Base-by-base conservation (phyloP, 2,888 invertebrate genomes). In the Uloborus plumipes region DNA sequence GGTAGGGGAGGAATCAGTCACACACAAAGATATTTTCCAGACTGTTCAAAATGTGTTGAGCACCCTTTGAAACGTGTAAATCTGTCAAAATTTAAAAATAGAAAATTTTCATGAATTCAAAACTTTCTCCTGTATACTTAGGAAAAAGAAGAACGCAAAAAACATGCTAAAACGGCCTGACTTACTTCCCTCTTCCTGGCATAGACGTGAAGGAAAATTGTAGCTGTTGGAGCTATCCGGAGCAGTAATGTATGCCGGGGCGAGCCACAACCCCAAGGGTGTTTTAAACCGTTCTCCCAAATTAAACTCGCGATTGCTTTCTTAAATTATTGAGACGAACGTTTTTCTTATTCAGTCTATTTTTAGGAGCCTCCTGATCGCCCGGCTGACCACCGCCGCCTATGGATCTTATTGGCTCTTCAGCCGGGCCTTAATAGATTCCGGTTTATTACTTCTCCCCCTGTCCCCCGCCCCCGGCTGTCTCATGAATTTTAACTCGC, bases 261-360 rank as follows among this genome's bases (percentile, higher is more conserved):
- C 62, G 69, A 15, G 50, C 55, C 67, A n/a, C 51, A 26, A 53
- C 77, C 77, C 70, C 70, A 53, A n/a, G 76, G 71, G 77, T 71
- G 70, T 71, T 78, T 78, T 71, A 78, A 78, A 78, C 64, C 77
- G 70, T 64, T 78, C 77, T 71, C 58, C 70, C 64, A 78, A 78
- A 78, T 78, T 78, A 78, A 78, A 78, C 70, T 62, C 62, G 70
- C 77, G 65, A 78, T 78, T 78, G 70, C 70, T 65, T 70, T 71
- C 70, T 71, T 77, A 77, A 77, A 77, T 77, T 77, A 77, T 77
- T 77, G 70, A 77, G 77, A 71, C 70, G 64, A 70, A 77, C 77
- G 70, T 64, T 69, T 76, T 76, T 69, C 76, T 61, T 62, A 69
- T 76, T 61, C 76, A 62, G 69, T 67, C 69, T 76, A 76, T 76